Evolutionary conservation across 2,888 invertebrate species (phyloP).

Genomic region (Terebella lapidaria): DNA sequence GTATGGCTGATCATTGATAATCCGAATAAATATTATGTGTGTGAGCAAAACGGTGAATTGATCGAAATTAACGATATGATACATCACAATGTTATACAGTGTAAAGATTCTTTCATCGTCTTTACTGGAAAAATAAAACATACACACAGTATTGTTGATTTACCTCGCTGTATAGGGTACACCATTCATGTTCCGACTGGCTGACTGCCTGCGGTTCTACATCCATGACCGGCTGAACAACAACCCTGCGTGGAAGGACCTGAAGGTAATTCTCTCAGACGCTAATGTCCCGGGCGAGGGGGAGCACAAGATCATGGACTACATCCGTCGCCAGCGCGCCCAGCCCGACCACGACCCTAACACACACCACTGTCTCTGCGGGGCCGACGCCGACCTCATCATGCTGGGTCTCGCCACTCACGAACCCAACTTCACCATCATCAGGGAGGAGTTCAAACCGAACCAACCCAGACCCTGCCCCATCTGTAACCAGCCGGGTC

Average conservation of each 20-base stretch:
- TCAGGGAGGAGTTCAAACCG: slow-evolving; percentile 96
- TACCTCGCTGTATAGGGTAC: too few species aligned
- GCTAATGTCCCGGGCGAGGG: slow-evolving; percentile 77
- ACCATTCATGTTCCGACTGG: slow-evolving; percentile 90
- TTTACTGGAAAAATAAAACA: too few species aligned
- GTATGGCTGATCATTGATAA: slow-evolving; percentile 50
- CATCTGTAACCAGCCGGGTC: slow-evolving; percentile 71
- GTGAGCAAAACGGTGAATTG: too few species aligned
- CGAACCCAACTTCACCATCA: slow-evolving; percentile 98
- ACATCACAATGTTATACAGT: too few species aligned
- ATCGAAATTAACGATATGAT: too few species aligned
- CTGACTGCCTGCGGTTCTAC: slow-evolving; percentile 71
- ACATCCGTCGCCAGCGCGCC: slow-evolving; percentile 75
- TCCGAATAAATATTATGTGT: too few species aligned
- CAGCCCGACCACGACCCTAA: slow-evolving; percentile 70
- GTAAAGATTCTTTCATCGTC: too few species aligned
- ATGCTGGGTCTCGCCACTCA: slow-evolving; percentile 94
- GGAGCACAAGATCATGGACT: slow-evolving; percentile 99
- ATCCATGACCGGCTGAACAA: slow-evolving; percentile 84
- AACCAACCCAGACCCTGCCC: slow-evolving; percentile 94
- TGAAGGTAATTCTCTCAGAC: slow-evolving; percentile 90
- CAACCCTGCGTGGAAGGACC: slow-evolving; percentile 89
- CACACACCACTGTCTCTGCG: slow-evolving; percentile 94
- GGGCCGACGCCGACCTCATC: slow-evolving; percentile 96
- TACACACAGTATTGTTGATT: too few species aligned